phyloP scores from a whole-genome alignment of 1,140 invertebrate genomes.

The Gryon sp. region DNA sequence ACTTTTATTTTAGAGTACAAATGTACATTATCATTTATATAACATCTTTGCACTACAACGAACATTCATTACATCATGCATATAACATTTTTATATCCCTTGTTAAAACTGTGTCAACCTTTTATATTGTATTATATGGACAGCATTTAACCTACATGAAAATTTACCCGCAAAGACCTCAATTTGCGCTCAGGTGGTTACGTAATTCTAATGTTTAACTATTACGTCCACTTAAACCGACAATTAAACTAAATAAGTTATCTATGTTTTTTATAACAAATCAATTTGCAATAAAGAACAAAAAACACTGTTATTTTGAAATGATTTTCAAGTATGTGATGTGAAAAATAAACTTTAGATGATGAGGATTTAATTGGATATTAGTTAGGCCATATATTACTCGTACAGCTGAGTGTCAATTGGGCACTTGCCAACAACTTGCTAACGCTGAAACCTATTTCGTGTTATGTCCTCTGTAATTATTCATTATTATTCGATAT shows the following conservation, averaged over 20 bases:
- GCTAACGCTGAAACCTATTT: slow-evolving; percentile 17
- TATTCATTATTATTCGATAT: slow-evolving; percentile 20
- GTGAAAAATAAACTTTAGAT: slow-evolving; percentile 9
- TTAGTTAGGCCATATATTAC: slow-evolving; percentile 43
- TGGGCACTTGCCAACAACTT: slow-evolving; percentile 35
- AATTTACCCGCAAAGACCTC: slow-evolving; percentile 14
- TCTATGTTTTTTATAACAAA: slow-evolving; percentile 9
- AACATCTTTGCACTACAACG: slow-evolving; percentile 18
- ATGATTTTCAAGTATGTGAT: slow-evolving; percentile 17
- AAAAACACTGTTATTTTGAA: slow-evolving; percentile 18
- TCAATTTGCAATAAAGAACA: slow-evolving; percentile 20
- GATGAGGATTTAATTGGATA: slow-evolving; percentile 36
- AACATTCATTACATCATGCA: slow-evolving; percentile 6
- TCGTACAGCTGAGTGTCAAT: slow-evolving; percentile 34
- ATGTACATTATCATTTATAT: slow-evolving; percentile 52
- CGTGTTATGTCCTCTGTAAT: slow-evolving; percentile 14
- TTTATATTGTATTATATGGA: background rate
- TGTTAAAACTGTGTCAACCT: slow-evolving; percentile 10
- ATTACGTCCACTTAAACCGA: slow-evolving; percentile 13
- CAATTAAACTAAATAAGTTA: slow-evolving; percentile 33
- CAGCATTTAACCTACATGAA: slow-evolving; percentile 9
- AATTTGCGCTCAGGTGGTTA: slow-evolving; percentile 19
- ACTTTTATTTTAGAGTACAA: slow-evolving; percentile 34
- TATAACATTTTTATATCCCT: slow-evolving; percentile 1
- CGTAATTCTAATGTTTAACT: slow-evolving; percentile 22